Evolutionary conservation across 2,113 vertebrate species (phyloP).

Genomic region (Thamnophis sirtalis): DNA sequence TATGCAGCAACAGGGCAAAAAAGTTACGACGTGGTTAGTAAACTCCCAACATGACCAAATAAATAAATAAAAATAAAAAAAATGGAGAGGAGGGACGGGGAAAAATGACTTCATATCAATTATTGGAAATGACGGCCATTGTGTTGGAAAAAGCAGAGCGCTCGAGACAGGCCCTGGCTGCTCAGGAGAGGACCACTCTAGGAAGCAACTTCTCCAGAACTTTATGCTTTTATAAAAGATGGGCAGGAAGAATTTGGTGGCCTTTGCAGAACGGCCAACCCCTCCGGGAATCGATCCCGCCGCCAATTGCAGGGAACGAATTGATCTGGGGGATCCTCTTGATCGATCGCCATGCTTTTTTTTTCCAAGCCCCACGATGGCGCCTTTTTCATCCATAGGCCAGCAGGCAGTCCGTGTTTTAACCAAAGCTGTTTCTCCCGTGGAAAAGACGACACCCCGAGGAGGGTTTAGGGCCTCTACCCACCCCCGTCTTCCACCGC

Average conservation of each 20-base stretch:
- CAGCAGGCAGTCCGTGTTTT: constrained; percentile 65
- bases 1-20: constrained; percentile 79
- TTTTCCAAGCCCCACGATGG: constrained; percentile 84
- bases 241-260: constrained; percentile 50
- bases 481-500: not conserved
- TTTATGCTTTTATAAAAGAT: constrained; percentile 59
- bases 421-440: constrained; percentile 56
- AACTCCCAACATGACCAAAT: constrained; percentile 79
- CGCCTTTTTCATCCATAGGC: constrained; percentile 81
- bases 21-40: constrained; percentile 87
- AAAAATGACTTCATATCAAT: constrained; percentile 75
- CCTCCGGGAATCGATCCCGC: constrained; percentile 48
- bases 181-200: constrained; percentile 48
- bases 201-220: constrained; percentile 55
- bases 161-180: constrained; percentile 50
- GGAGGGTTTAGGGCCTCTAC: not conserved
- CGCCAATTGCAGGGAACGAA: constrained; percentile 60
- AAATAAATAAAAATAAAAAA: constrained; percentile 9
- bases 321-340: constrained; percentile 61
- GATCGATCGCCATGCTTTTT: constrained; percentile 75
- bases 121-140: constrained; percentile 82
- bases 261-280: not conserved
- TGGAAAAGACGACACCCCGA: constrained; percentile 36
- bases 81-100: constrained; percentile 51
- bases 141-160: constrained; percentile 79